Percentiles rank a stretch among this genome's conserved stretches.
These are phyloP conservation scores for Perithous albicinctus DNA, from an alignment of 2,888 invertebrate species.

Conservation along the genomic window DNA sequence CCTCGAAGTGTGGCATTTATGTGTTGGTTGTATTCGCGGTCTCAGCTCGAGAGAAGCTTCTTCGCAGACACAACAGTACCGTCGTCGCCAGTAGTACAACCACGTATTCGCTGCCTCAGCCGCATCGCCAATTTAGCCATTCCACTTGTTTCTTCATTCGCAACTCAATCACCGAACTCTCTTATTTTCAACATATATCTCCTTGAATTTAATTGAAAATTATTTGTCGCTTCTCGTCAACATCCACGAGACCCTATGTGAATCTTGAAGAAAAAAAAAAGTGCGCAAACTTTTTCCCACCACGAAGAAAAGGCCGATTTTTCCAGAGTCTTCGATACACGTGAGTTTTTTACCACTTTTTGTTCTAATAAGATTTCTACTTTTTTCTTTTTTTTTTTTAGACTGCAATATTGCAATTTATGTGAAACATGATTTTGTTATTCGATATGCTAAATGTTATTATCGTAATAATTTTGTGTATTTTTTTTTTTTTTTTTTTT, in stretches of 20 bases:
- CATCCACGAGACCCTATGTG: not conserved
- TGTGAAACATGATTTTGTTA: too few relatives aligned
- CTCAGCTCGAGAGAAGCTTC: conserved; percentile 24
- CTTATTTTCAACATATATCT: not conserved
- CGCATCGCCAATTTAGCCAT: conserved; percentile 66
- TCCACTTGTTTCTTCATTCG: conserved; percentile 39
- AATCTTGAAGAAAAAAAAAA: conserved; percentile 19
- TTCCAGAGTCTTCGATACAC: not conserved
- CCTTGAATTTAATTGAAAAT: not conserved
- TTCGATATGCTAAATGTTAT: too few relatives aligned
- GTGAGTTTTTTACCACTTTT: conserved; percentile 19
- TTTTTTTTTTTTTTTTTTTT: too few relatives aligned
- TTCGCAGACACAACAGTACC: conserved; percentile 51
- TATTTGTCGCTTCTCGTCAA: not conserved
- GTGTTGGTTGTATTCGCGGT: conserved; percentile 62
- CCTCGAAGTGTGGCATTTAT: conserved; percentile 70
- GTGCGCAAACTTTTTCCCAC: conserved; percentile 4
- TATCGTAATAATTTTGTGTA: not conserved
- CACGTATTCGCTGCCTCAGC: conserved; percentile 50
- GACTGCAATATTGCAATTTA: not conserved
- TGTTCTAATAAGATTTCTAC: too few relatives aligned
- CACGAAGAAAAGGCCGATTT: not conserved
- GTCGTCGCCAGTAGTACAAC: conserved; percentile 54
- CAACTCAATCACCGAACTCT: not conserved
- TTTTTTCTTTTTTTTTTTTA: not conserved